Base-by-base conservation (phyloP, 2,797 vertebrate species). In the Pogoniulus pusillus region DNA sequence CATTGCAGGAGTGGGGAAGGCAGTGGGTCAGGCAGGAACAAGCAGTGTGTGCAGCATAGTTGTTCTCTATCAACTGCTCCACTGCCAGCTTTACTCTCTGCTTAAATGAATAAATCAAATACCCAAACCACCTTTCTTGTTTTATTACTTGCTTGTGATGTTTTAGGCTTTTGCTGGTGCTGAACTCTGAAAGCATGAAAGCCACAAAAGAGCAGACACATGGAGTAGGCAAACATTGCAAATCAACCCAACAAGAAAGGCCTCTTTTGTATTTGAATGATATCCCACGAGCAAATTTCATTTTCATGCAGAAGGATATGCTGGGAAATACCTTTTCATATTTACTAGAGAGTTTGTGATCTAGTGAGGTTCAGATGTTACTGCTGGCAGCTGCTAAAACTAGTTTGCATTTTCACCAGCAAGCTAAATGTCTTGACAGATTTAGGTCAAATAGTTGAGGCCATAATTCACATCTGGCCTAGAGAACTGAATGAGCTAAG, bases 221-320 rank as follows among this genome's bases (percentile, higher is more conserved):
- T 10, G n/a, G 20, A 32, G 29, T 34, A 64, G 51, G 65, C 62
- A 87, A 92, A 71, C 65, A 82, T 53, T 23, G 64, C 26, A 85
- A 79, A 66, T 26, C 37, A 89, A 89, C 89, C 29, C 73, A 82
- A 90, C 62, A 47, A 81, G n/a, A 93, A 88, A 84, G 55, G 43
- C 9, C 11, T 16, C 57, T 62, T 86, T 88, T 57, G 60, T 86
- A 73, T 41, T 78, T 1, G 0, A 79, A 43, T 41, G 10, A 23
- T 34, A 86, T 17, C 39, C 24, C 30, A 49, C 11, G 34, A 82
- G 55, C 8, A 75, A 83, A 81, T 83, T 81, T 76, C n/a, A 51
- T 87, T 85, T 89, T 24, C 54, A 78, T 55, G 41, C 29, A 72
- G 55, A 7, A 82, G 75, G 45, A 47, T 62, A 59, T 19, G 32